Percentiles rank a stretch among this genome's conserved stretches.
phyloP scores from a whole-genome alignment of 1,140 invertebrate species.

The Drosophila persimilis region DNA sequence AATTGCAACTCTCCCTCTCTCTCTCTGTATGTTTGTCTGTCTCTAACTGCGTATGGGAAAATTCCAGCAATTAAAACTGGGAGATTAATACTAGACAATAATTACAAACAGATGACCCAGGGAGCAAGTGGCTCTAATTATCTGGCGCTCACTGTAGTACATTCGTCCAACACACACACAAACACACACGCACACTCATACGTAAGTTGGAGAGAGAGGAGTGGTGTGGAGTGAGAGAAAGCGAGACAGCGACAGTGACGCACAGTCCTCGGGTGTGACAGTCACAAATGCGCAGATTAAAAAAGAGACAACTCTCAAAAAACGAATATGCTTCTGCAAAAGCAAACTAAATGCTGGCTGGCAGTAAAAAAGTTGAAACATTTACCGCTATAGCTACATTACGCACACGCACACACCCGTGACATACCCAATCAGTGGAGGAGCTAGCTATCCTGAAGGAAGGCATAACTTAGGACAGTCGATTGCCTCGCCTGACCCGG shows the following conservation, averaged over 20 bases:
- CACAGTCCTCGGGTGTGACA: constrained; percentile 55
- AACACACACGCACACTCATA: background rate
- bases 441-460: constrained; percentile 29
- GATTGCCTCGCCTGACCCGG: constrained; percentile 35
- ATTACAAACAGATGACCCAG: constrained; percentile 33
- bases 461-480: constrained; percentile 33
- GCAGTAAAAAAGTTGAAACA: constrained; percentile 43
- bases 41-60: constrained; percentile 11
- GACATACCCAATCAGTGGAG: constrained; percentile 34
- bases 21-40: no score
- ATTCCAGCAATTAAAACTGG: constrained; percentile 26
- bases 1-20: constrained; percentile 8
- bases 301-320: constrained; percentile 50
- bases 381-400: constrained; percentile 29
- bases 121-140: constrained; percentile 31
- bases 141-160: constrained; percentile 27
- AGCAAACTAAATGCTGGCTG: constrained; percentile 44
- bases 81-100: constrained; percentile 20
- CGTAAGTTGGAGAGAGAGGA: background rate
- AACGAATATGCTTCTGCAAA: constrained; percentile 14
- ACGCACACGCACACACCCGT: constrained; percentile 12
- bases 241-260: constrained; percentile 17
- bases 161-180: background rate
- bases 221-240: background rate
- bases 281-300: constrained; percentile 62